Evolutionary conservation across 2,888 invertebrate genomes (phyloP), one percentile per base, ranked within the genome.

Genomic region (Macaria liturata): DNA sequence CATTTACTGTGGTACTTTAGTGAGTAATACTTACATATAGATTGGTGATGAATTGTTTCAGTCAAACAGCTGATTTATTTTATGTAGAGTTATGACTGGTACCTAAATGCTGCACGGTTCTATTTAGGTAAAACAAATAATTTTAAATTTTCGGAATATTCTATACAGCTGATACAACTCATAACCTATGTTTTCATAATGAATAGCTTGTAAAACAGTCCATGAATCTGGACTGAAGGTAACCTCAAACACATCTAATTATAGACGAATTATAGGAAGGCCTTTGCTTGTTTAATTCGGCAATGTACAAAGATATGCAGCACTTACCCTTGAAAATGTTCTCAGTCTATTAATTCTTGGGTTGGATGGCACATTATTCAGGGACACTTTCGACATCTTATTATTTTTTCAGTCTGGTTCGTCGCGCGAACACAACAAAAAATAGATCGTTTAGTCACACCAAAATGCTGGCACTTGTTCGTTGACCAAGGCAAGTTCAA

Each of bases 301-400:
- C 57, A 46, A 52, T 57, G 46, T 57, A 49, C 47, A 62, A 52
- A 50, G 55, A 60, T 62, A 67, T 54, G 62, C 54, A 54, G 49
- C 52, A 64, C 91, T 89, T 76, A 91, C 91, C 84, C 91, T 87
- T 64, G 90, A 91, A 83, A 80, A 86, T 51, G 91, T 91, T 77
- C 91, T 80, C 62, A 91, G 78, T 54, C 91, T 86, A 73, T 75
- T 88, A 61, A 91, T 88, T 65, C 91, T 81, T 67, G 91, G 91
- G 70, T 91, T 91, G 63, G 91, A 90, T 65, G 91, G 88, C 65
- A 91, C 83, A 79, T 91, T 92, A 69, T 83, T 91, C 60, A 92
- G 80, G 68, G 91, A 91, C 70, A 85, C 86, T 74, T 90, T 90
- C 67, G 91, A 92, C 91, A 92, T 92, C 68, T 46, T 62, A 46